Evolutionary conservation across 2,113 vertebrate species (phyloP).

Genomic region (Campylomormyrus tamandua): DNA sequence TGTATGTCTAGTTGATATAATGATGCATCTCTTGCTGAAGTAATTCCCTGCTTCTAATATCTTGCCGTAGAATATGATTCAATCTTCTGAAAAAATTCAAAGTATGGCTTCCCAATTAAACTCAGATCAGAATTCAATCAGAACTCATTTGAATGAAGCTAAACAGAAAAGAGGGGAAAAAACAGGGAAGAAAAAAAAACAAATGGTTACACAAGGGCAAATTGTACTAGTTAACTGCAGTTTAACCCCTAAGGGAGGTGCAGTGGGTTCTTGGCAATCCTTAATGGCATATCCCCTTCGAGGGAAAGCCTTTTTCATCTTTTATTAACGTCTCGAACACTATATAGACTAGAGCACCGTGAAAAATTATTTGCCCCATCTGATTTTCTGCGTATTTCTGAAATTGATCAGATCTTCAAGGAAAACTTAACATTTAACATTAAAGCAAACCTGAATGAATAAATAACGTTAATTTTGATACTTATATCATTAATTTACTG

Average conservation of each 20-base stretch:
- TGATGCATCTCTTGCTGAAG: not conserved
- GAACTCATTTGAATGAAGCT: not conserved
- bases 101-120: not conserved
- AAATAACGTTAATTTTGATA: not conserved
- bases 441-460: not conserved
- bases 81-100: not conserved
- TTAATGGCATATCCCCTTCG: not conserved
- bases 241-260: not conserved
- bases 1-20: not conserved
- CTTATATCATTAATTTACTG: not conserved
- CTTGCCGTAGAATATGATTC: not conserved
- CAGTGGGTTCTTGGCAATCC: not conserved
- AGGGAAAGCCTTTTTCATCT: constrained; percentile 10
- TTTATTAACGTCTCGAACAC: not conserved
- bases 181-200: not conserved
- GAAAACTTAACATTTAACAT: not conserved
- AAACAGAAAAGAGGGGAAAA: not conserved
- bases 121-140: not conserved
- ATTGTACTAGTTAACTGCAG: constrained; percentile 11
- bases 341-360: not conserved
- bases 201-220: not conserved
- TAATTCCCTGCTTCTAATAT: not conserved
- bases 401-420: not conserved
- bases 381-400: not conserved
- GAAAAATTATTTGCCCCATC: not conserved